Base-by-base conservation (phyloP, 2,113 vertebrate genomes). In the Proteles cristata region DNA sequence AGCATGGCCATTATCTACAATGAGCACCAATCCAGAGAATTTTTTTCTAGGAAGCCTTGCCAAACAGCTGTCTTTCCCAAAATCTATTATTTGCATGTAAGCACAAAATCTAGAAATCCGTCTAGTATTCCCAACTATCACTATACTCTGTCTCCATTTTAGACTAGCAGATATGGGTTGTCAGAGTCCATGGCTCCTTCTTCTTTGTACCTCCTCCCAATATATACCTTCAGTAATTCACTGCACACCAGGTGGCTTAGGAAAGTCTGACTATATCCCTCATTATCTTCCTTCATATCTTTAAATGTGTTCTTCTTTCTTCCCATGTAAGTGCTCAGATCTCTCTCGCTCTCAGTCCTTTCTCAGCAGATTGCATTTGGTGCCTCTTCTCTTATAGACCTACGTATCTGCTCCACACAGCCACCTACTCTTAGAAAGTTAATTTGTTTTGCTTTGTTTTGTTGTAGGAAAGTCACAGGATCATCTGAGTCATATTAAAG, bases 51-150 rank as follows among this genome's bases (percentile, higher is more conserved):
- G 39, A 94, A 87, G 48, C 48, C 58, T 92, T 96, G 39, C 15
- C 33, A 69, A 94, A 85, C 12, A 88, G 50, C 9, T 73, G 58
- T 93, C 9, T 76, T 90, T 33, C 14, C 28, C 12, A 7, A 80
- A 87, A 89, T 77, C 39, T 35, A 76, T 81, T 65, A 25, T 92
- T 97, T 84, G 45, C 35, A 79, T 95, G 5, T 92, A 95, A 82
- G n/a, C 25, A 87, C 0, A 81, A 63, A 68, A 74, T 84, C 33
- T 85, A 89, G 63, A 88, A 50, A 69, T 80, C 11, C 43, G 93
- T 25, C 31, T 17, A 68, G 1, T 11, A 1, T 39, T 89, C 69
- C 74, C 31, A 14, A 50, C 61, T 65, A 55, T 68, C 28, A 15
- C 53, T 53, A 7, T 11, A 81, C 11, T 28, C 58, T 39, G 4